phyloP scores from a whole-genome alignment of 2,113 vertebrate species.

The Stigmatopora nigra region DNA sequence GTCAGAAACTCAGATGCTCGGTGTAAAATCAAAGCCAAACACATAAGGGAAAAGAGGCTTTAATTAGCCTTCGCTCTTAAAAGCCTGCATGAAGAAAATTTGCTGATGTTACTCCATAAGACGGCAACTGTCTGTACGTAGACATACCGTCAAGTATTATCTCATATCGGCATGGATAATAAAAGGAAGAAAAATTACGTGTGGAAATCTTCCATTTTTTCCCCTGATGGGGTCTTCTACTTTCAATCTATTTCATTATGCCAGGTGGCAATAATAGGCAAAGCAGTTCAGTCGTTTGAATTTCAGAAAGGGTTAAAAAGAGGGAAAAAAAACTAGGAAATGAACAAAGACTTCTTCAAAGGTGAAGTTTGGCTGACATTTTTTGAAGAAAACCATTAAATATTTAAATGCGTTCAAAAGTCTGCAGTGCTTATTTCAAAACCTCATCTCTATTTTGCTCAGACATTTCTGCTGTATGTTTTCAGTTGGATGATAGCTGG shows the following conservation, averaged over 20 bases:
- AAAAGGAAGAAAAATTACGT: background rate
- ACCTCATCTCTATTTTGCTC: background rate
- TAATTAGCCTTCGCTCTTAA: slow-evolving; percentile 45
- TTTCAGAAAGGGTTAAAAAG: background rate
- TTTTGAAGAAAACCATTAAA: background rate
- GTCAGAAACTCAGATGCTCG: slow-evolving; percentile 56
- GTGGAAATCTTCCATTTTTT: background rate
- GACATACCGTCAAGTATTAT: background rate
- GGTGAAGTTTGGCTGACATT: background rate
- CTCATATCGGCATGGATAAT: background rate
- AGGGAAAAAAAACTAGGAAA: background rate
- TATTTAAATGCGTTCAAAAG: no score
- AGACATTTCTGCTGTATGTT: background rate
- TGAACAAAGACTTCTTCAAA: background rate
- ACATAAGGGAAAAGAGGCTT: slow-evolving; percentile 30
- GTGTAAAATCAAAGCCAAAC: slow-evolving; percentile 41
- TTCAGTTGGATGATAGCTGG: no score
- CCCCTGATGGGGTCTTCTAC: no score
- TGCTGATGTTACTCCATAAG: slow-evolving; percentile 7
- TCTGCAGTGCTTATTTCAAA: background rate
- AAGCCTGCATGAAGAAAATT: slow-evolving; percentile 26
- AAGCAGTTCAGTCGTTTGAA: background rate
- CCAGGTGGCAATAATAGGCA: no score
- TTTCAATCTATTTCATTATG: no score
- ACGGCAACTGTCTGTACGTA: background rate